A percentile compares a stretch with the other conserved stretches of the same genome.
Evolutionary conservation across 2,797 vertebrate genomes (phyloP).

Genomic region (Anisognathus igniventris): DNA sequence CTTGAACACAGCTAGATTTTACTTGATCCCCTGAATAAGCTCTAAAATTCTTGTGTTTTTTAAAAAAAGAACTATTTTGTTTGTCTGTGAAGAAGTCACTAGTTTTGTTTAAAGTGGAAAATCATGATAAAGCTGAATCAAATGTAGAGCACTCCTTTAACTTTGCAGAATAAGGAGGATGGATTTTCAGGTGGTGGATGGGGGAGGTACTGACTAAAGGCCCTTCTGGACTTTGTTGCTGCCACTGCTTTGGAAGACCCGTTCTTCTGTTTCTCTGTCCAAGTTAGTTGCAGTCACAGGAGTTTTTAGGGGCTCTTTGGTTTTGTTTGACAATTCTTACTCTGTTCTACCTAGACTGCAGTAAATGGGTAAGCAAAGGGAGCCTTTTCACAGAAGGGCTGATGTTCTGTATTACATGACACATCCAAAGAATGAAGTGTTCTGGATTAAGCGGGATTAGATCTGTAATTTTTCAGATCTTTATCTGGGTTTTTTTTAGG

Average conservation of each 20-base stretch:
- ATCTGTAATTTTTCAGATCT: not conserved
- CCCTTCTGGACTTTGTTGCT: not conserved
- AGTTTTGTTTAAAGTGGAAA: not conserved
- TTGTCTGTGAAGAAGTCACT: not conserved
- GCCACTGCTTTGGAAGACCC: not conserved
- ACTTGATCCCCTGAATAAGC: not conserved
- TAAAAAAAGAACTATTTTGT: not conserved
- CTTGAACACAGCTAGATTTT: not conserved
- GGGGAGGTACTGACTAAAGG: not conserved
- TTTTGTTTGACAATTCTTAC: not conserved
- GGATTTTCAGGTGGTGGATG: not conserved
- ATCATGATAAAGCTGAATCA: not conserved
- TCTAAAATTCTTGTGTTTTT: not conserved
- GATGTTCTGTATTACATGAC: fast-evolving
- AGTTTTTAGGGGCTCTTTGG: not conserved
- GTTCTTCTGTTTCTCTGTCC: not conserved
- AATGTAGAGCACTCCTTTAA: not conserved
- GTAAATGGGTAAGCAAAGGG: not conserved
- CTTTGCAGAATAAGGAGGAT: not conserved
- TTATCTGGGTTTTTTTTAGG: not conserved
- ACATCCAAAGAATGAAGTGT: not conserved
- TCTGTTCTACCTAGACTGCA: not conserved
- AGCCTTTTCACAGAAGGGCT: not conserved
- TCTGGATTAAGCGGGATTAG: not conserved
- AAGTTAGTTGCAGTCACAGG: not conserved